Evolutionary conservation across 2,113 vertebrate species (phyloP).

Genomic region (Hystrix cristata): DNA sequence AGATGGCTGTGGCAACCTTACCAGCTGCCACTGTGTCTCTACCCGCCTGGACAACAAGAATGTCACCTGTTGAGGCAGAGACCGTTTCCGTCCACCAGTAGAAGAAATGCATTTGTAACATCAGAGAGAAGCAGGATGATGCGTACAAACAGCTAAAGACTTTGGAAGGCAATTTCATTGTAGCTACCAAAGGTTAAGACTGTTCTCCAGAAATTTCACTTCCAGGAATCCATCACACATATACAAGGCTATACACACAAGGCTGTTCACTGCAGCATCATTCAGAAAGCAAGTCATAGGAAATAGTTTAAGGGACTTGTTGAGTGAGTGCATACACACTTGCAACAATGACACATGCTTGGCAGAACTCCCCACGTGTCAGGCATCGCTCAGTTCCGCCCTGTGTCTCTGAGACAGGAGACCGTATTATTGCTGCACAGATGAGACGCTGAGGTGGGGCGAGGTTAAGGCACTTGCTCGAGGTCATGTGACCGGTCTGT

Average conservation of each 20-base stretch:
- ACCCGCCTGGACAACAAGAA: neutral
- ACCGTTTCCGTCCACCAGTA: neutral
- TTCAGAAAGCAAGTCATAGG: neutral
- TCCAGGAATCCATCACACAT: neutral
- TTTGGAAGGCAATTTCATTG: neutral
- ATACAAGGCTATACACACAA: neutral
- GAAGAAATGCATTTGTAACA: neutral
- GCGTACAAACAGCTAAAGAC: neutral
- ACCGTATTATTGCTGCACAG: neutral
- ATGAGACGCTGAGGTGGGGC: neutral
- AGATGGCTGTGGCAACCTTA: neutral
- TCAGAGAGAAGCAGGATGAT: neutral
- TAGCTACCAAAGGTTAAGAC: neutral
- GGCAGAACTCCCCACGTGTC: neutral
- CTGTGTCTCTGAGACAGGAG: neutral
- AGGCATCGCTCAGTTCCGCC: neutral
- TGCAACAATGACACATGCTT: neutral
- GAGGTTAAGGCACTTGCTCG: neutral
- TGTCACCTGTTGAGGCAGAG: neutral
- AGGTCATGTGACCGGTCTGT: neutral
- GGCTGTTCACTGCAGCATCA: neutral
- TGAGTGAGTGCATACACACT: neutral
- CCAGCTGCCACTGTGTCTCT: neutral
- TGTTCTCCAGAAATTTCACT: neutral
- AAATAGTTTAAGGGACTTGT: neutral